Conservation (phyloP, 2,888 invertebrate species). For the Ypsolopha sequella region DNA sequence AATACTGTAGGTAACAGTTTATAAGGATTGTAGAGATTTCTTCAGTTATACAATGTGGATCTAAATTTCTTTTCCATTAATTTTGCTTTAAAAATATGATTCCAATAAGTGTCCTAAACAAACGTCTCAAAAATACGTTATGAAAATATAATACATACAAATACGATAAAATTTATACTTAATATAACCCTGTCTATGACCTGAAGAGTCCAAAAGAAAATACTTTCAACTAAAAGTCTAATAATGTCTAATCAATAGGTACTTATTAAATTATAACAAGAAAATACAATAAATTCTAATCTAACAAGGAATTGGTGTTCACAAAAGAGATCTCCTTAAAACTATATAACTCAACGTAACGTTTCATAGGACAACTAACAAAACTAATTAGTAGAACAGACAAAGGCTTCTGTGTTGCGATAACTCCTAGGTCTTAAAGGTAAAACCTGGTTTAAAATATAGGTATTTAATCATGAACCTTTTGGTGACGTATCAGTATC, state of each 20-base stretch:
- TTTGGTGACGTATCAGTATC: background rate
- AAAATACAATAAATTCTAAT: too few species aligned
- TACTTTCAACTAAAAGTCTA: background rate
- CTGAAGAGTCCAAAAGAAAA: conserved; percentile 54
- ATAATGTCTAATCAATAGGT: background rate
- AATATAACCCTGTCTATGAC: conserved; percentile 72
- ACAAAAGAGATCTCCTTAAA: too few species aligned
- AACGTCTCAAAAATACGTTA: conserved; percentile 69
- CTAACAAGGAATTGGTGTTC: too few species aligned
- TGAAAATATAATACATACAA: conserved; percentile 70
- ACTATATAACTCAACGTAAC: too few species aligned
- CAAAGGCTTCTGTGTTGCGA: conserved; percentile 50
- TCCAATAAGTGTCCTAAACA: conserved; percentile 66
- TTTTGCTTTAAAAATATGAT: conserved; percentile 69
- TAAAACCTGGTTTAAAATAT: conserved; percentile 30
- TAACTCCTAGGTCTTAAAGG: conserved; percentile 31
- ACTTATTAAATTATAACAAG: too few species aligned
- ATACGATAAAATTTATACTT: conserved; percentile 67
- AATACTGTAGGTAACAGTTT: background rate
- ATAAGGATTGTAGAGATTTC: background rate
- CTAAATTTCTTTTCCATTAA: conserved; percentile 37
- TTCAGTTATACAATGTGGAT: conserved; percentile 27
- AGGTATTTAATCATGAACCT: conserved; percentile 2
- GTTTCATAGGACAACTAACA: too few species aligned
- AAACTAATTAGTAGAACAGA: conserved; percentile 19